Evolutionary conservation across 2,888 invertebrate genomes (phyloP).

Genomic region (Piscicola geometra): DNA sequence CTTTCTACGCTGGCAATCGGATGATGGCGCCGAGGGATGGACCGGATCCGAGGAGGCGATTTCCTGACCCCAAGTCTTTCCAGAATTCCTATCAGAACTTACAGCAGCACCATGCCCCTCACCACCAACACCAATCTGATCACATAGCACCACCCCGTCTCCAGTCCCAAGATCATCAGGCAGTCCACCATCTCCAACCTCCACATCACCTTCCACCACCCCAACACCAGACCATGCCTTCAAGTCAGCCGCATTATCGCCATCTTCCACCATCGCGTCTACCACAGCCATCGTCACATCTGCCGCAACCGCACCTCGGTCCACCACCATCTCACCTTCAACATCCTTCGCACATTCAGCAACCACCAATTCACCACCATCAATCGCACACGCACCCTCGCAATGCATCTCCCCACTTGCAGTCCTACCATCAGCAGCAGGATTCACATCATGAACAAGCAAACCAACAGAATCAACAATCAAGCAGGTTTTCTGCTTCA

Average conservation of each 20-base stretch:
- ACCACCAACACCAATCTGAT: slow-evolving; percentile 2
- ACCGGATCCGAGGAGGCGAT: slow-evolving; percentile 5
- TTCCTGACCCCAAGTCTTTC: slow-evolving; percentile 27
- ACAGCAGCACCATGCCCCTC: background rate
- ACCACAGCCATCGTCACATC: background rate
- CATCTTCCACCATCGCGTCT: background rate
- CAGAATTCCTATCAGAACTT: slow-evolving; percentile 21
- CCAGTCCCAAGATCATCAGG: slow-evolving; percentile 4
- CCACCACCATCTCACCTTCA: background rate
- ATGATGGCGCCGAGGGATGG: background rate
- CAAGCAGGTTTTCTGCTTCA: background rate
- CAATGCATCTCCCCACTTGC: background rate
- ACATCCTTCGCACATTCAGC: background rate
- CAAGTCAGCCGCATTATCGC: too few species aligned
- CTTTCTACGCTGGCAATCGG: background rate
- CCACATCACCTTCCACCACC: too few species aligned
- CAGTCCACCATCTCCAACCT: background rate
- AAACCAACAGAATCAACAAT: background rate
- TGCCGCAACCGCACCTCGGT: background rate
- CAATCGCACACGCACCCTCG: background rate
- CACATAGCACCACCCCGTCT: background rate
- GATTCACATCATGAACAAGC: background rate
- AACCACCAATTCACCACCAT: background rate
- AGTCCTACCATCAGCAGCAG: background rate
- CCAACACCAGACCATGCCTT: too few species aligned